Base-by-base conservation (phyloP, 2,888 invertebrate species). In the Azorinus chamasolen region DNA sequence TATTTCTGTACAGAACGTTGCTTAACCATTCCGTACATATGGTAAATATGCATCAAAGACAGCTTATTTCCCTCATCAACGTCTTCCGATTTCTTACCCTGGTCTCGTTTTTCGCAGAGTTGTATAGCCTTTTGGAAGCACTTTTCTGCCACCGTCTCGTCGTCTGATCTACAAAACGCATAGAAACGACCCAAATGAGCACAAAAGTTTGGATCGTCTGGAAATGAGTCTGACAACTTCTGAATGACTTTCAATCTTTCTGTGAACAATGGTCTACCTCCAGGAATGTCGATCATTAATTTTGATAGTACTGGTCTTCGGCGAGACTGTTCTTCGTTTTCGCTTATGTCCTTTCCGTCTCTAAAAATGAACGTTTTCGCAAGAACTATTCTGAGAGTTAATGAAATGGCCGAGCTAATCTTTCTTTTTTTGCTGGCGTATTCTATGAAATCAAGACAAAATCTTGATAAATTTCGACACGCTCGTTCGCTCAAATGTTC, bases 1-100 rank as follows among this genome's bases (percentile, higher is more conserved):
- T 55, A 77, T 22, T 68, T 73, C 1, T 46, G 18, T 32, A 86
- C 57, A n/a, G 55, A 46, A 14, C 63, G 63, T 12, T 68, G 68
- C 32, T 79, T 79, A 22, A 85, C 68, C 59, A 81, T 81, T 10
- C 83, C 86, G 68, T 75, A 84, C 86, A 86, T 86, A 39, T 86
- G 86, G 62, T 78, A 83, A 14, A 86, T 77, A 62, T 85, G 83
- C 65, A 75, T 83, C 53, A 86, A 25, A 10, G 84, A 79, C 4
- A 62, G 57, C 32, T 63, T 81, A 57, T 54, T 51, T 8, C 61
- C 45, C 20, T 83, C 81, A n/a, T 76, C 66, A 16, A 79, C 20
- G 20, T 77, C 66, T 12, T 71, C 71, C 18, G 39, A 24, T 10
- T 32, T 5, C 27, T 53, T 72, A 14, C 72, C 74, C 50, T 58